These are phyloP conservation scores for Furcifer pardalis DNA, from an alignment of 2,797 vertebrate species.

Conservation along the genomic window DNA sequence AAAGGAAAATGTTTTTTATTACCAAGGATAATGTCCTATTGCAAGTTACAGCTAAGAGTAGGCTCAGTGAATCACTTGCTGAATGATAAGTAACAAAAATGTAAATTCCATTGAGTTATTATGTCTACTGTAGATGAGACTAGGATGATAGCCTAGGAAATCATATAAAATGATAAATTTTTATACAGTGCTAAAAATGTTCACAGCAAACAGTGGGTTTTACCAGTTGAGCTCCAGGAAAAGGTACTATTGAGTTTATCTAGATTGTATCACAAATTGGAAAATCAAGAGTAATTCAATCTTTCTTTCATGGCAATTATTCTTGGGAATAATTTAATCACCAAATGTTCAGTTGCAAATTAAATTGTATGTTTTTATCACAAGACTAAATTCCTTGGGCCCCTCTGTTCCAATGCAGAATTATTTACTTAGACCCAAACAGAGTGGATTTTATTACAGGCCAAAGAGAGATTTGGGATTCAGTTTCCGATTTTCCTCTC, in stretches of 20 bases:
- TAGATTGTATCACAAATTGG: constrained; percentile 65
- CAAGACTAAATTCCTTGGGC: constrained; percentile 59
- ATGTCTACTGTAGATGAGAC: too few relatives aligned
- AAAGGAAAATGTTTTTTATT: constrained; percentile 17
- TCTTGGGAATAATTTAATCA: constrained; percentile 72
- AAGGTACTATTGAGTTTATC: neutral
- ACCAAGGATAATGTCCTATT: neutral
- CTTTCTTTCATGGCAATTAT: constrained; percentile 76
- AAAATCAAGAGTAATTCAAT: constrained; percentile 63
- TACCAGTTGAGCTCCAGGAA: neutral
- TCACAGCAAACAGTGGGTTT: neutral
- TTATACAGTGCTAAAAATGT: neutral
- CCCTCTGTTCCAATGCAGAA: constrained; percentile 61
- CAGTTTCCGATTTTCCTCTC: constrained; percentile 60
- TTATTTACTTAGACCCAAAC: constrained; percentile 53
- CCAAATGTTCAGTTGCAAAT: constrained; percentile 67
- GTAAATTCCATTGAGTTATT: too few relatives aligned
- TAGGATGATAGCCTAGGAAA: neutral
- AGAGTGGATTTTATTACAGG: constrained; percentile 39
- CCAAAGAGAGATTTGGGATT: constrained; percentile 48
- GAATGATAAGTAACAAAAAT: too few relatives aligned
- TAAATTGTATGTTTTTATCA: constrained; percentile 67
- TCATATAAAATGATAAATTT: neutral
- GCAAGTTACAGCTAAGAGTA: too few relatives aligned
- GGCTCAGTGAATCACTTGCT: too few relatives aligned